Base-by-base conservation (phyloP, 2,888 invertebrate genomes). In the Drosophila yooni region DNA sequence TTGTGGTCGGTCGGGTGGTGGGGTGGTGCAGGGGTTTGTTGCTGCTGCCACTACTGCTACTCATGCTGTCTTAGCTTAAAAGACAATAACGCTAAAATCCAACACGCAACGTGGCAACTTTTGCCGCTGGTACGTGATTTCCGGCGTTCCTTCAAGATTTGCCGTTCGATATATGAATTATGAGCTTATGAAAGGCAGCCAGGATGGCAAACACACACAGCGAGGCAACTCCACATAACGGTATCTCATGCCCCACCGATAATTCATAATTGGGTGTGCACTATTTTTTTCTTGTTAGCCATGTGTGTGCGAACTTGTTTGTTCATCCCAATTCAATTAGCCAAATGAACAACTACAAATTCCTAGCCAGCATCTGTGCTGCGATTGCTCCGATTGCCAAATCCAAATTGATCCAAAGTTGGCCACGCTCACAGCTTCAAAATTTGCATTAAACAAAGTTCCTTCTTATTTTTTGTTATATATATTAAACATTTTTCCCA, bases 61-160 rank as follows among this genome's bases (percentile, higher is more conserved):
- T 66, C 75, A 65, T 58, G 63, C 70, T 74, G 86, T 74, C 79
- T 82, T 82, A 79, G 81, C 82, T 80, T 70, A 84, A 81, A 80
- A 80, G 79, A 79, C 74, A 83, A 90, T 89, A 83, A 84, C 70
- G 81, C 83, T 77, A 78, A 82, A 81, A 75, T 83, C 83, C 80
- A 77, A 76, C 77, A 71, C 75, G 78, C 79, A 89, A 77, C 85
- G 79, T 78, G 78, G 88, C 78, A 91, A 89, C 83, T 89, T 88
- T 86, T 76, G 73, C 79, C 75, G 50, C 72, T 76, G 60, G 89
- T 83, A 92, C 91, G 91, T 92, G 91, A 91, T 92, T 90, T 87
- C 84, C 88, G 84, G 79, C 85, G 82, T 79, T 80, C 79, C 69
- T 74, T 63, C 65, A 83, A 90, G 91, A 90, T 91, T 91, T 91